Evolutionary conservation across 2,888 invertebrate genomes (phyloP), one percentile per base, ranked within the genome.

Genomic region (Apamea anceps): DNA sequence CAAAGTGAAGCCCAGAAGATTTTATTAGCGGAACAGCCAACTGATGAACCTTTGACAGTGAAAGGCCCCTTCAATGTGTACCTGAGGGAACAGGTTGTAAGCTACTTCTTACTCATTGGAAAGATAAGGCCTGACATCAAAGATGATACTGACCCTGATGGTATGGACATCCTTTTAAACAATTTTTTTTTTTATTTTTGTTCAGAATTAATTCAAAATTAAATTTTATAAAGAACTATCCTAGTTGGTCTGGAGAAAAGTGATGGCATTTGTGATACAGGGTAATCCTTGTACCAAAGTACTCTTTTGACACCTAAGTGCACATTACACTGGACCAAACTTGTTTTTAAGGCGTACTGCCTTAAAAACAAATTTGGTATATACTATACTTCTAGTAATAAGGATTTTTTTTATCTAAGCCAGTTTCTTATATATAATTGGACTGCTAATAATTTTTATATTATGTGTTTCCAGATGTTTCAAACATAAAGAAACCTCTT

Each of bases 61-160:
- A 98, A 99, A 95, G 99, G 99, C 0, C 98, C 99, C 0, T 99
- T 97, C 93, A 96, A 97, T 86, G 97, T 99, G 10, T 99, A 99
- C 98, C 93, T 99, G 60, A 97, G 98, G 76, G 97, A 98, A 91
- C 97, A 98, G 85, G 96, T 97, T 63, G 98, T 99, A 4, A 98
- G 98, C 89, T 99, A 99, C 95, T 99, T 99, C 93, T 97, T 98
- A 37, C 95, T 99, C 25, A 96, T 98, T 86, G 98, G 98, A 88
- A 97, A 98, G 25, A 97, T 96, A 78, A 94, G 97, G 45, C 94
- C 95, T 25, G 95, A 96, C 77, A 90, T 95, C 62, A 93, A 91
- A 73, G 96, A 97, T 88, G 94, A 97, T 65, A 94, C 93, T 42
- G 98, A 98, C 94, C 91, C 93, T 18, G 98, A 99, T 96, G 98